phyloP scores from a whole-genome alignment of 1,140 invertebrate genomes.

The Drosophila arizonae region DNA sequence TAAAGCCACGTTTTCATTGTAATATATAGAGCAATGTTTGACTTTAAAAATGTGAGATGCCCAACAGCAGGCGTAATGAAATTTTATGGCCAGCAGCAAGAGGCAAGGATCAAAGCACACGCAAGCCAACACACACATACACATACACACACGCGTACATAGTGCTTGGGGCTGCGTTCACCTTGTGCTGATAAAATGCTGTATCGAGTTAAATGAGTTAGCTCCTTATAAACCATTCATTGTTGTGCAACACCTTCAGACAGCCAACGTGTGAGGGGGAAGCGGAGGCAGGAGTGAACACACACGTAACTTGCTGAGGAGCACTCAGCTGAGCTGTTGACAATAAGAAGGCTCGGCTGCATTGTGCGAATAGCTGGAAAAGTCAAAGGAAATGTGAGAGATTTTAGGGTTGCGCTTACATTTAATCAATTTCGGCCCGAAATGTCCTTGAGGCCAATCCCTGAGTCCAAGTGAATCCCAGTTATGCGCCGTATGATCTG shows the following conservation, averaged over 20 bases:
- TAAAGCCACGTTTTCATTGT: slow-evolving; percentile 21
- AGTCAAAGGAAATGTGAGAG: neutral
- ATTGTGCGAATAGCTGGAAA: no score
- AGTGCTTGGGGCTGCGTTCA: slow-evolving; percentile 8
- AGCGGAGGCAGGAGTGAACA: neutral
- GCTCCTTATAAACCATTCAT: neutral
- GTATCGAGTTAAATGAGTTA: slow-evolving; percentile 37
- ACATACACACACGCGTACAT: neutral
- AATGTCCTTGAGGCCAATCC: neutral
- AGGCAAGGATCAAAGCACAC: slow-evolving; percentile 8
- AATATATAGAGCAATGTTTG: neutral
- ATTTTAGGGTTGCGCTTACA: slow-evolving; percentile 11
- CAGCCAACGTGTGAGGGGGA: neutral
- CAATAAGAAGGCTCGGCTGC: neutral
- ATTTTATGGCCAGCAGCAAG: slow-evolving; percentile 20
- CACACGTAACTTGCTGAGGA: slow-evolving; percentile 15
- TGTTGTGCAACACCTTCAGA: slow-evolving; percentile 17
- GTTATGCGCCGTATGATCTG: neutral
- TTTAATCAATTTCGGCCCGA: slow-evolving; percentile 30
- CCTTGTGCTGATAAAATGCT: slow-evolving; percentile 29
- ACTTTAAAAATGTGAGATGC: neutral
- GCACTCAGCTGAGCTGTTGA: slow-evolving; percentile 8
- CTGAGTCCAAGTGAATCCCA: neutral
- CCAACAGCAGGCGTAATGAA: slow-evolving; percentile 7
- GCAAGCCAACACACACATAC: slow-evolving; percentile 1